A percentile compares a stretch with the other conserved stretches of the same genome.
Conservation (phyloP, 2,113 vertebrate species). For the Bujurquina vittata region DNA sequence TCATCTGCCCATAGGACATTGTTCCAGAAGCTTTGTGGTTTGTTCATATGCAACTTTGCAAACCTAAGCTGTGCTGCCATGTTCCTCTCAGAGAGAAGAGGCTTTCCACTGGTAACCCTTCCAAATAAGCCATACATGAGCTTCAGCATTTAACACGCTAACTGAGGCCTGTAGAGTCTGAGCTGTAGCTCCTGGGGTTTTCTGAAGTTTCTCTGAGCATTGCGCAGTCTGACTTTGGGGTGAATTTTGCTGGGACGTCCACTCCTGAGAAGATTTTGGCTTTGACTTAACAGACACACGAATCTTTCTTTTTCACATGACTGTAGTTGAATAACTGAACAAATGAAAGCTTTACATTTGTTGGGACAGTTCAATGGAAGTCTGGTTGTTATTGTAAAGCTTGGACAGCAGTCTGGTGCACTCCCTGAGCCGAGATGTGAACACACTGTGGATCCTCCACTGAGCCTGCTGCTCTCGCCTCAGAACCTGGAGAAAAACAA, state of each 20-base stretch:
- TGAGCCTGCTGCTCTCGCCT: slow-evolving; percentile 66
- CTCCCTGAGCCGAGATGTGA: slow-evolving; percentile 62
- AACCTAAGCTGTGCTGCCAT: no score
- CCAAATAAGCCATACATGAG: no score
- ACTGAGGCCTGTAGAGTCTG: no score
- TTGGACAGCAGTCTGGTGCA: slow-evolving; percentile 59
- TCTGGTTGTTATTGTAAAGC: slow-evolving; percentile 26
- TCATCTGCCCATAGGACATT: neutral
- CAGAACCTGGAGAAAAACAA: slow-evolving; percentile 53
- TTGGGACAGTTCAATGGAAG: slow-evolving; percentile 25
- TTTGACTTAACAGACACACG: neutral
- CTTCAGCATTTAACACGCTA: no score
- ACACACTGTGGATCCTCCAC: slow-evolving; percentile 49
- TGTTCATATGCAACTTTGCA: no score
- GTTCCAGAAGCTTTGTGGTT: no score
- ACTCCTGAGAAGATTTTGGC: neutral
- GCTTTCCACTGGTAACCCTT: no score
- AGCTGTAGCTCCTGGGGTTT: no score
- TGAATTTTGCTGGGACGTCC: neutral
- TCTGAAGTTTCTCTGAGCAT: no score
- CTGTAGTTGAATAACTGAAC: neutral
- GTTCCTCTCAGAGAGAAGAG: no score
- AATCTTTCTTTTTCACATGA: neutral
- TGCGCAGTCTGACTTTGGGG: neutral
- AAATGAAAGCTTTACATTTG: slow-evolving; percentile 57